Evolutionary conservation across 2,888 invertebrate species (phyloP), one percentile per base, ranked within the genome.

Genomic region (Leptothorax acervorum): DNA sequence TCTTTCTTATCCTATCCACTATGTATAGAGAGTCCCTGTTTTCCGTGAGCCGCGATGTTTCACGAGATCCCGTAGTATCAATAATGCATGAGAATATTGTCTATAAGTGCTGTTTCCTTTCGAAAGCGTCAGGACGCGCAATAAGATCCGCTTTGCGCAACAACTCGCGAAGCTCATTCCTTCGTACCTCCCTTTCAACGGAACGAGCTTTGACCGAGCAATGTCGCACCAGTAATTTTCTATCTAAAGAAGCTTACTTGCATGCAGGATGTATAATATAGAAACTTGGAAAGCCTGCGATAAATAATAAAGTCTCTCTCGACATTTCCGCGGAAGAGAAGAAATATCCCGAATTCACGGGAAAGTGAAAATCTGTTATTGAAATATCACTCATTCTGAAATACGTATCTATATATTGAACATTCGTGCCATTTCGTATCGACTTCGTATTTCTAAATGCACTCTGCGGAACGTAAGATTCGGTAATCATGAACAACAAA

Each of bases 21-120:
- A 74, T 35, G 39, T 15, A 35, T 8, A 48, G 18, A 28, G 60
- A 42, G 8, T 31, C 15, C 2, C 45, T 31, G 35, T 65, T 48
- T 35, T 63, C 23, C 35, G 5, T 35, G 63, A 48, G 48, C 65
- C 23, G 23, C 35, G 62, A 74, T 23, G 23, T 65, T 65, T 63
- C 48, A 23, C 45, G 48, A 45, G 31, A 45, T n/a, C 31, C 12
- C 15, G 12, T 35, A 35, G 4, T 35, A 75, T 75, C 63, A 75
- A 75, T 75, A 75, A 75, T 75, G 63, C 75, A 75, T 48, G 63
- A 65, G 23, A 65, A 75, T 75, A 63, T 65, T 75, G 75, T 48
- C 75, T 35, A 23, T 48, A 35, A 63, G 75, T 75, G 23, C 35
- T 48, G n/a, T 75, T 75, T 48, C 63, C 74, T 63, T 48, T 35